Evolutionary conservation across 2,888 invertebrate species (phyloP), one percentile per base, ranked within the genome.

Genomic region (Barypeithes pellucidus): DNA sequence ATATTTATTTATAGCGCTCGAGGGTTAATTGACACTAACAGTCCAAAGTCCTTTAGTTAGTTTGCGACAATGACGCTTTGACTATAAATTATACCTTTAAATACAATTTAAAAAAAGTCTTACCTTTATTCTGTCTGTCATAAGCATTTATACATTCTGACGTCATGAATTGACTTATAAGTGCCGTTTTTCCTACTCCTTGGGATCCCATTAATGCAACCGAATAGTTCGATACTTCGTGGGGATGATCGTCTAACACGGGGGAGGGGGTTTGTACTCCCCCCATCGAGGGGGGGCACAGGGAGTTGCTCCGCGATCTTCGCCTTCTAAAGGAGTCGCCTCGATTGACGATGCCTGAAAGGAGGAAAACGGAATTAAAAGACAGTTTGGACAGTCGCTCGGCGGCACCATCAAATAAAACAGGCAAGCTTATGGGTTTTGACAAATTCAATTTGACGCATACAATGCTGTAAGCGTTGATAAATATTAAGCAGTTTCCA

Each of bases 81-180:
- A 33, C 8, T 8, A 4, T 33, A 33, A 33, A 33, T 33, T 5
- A 33, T 33, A 5, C 4, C 8, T 33, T 8, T 33, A 33, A 4
- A 33, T 5, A 33, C 5, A 39, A 39, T 11, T 2, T 39, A 39
- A 39, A 39, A 39, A 11, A 9, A 39, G 4, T 39, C 78, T 86
- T 83, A 93, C 95, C 95, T 88, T 93, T n/a, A n/a, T n/a, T 90
- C 79, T 92, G 95, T 82, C 95, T 90, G 82, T 97, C 96, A 85
- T 97, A 97, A 33, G 96, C 95, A 84, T 97, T 96, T 83, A 96
- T 95, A 85, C 95, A 95, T 84, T 97, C 97, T 79, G 95, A 96
- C 72, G 97, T 96, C 89, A 95, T 95, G 83, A 97, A 95, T 87
- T 96, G 96, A 81, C 93, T 93, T 84, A 95, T 91, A 8, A 96